A percentile compares a stretch with the other conserved stretches of the same genome.
Conservation (phyloP, 2,113 vertebrate species). For the Puffinus mauretanicus region DNA sequence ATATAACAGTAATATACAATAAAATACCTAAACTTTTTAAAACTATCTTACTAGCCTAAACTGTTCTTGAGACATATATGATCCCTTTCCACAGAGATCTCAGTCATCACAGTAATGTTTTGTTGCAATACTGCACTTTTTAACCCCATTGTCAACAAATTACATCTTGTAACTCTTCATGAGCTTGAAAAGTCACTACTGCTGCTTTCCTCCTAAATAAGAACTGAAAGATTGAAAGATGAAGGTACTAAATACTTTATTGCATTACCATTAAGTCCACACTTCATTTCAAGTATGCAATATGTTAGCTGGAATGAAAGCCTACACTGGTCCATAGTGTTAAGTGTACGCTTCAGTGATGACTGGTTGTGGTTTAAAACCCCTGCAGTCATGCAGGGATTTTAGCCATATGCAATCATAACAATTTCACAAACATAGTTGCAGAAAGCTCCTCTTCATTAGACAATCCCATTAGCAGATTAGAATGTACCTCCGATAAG, state of each 20-base stretch:
- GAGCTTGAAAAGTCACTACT: neutral
- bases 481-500: neutral
- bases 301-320: neutral
- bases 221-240: neutral
- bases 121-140: neutral
- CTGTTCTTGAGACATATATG: fast-evolving
- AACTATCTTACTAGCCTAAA: neutral
- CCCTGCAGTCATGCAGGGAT: neutral
- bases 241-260: neutral
- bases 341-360: neutral
- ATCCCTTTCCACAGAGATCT: neutral
- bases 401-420: neutral
- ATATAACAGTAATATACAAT: fast-evolving
- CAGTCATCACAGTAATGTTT: no score
- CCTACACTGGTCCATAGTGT: fast-evolving
- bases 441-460: neutral
- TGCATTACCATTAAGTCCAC: neutral
- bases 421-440: neutral
- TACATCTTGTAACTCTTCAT: neutral
- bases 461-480: neutral
- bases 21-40: fast-evolving
- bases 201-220: neutral
- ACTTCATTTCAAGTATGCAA: fast-evolving
- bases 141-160: neutral
- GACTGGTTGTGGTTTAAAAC: neutral